These are phyloP conservation scores for Sebastes vulpes DNA, from an alignment of 2,797 vertebrate genomes.

Conservation along the genomic window DNA sequence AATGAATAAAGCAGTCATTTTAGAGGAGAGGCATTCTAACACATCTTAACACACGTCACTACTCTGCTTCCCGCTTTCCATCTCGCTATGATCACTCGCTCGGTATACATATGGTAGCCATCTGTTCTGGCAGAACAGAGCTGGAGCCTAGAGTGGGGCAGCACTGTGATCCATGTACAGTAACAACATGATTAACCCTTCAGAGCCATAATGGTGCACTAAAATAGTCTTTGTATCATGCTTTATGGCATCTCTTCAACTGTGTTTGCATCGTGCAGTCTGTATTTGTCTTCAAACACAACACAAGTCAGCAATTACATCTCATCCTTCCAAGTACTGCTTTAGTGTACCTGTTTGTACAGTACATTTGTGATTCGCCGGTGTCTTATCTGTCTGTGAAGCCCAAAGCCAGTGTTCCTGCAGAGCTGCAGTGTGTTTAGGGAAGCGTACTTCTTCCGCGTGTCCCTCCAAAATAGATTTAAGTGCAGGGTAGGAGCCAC, in stretches of 20 bases:
- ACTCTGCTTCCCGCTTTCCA: conserved; percentile 60
- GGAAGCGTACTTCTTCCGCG: conserved; percentile 47
- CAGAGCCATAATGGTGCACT: conserved; percentile 17
- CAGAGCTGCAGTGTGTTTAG: conserved; percentile 49
- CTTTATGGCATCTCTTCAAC: not conserved
- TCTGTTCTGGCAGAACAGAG: conserved; percentile 80
- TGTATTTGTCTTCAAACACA: not conserved
- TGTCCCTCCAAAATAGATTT: conserved; percentile 86
- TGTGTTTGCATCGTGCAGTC: not conserved
- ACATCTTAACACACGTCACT: conserved; percentile 56
- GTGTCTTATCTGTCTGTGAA: conserved; percentile 1
- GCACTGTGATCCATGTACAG: conserved; percentile 66
- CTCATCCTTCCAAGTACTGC: not conserved
- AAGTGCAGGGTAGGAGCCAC: conserved; percentile 84
- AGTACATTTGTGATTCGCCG: not conserved
- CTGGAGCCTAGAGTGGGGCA: conserved; percentile 65
- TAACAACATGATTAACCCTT: conserved; percentile 76
- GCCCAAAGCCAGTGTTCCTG: conserved; percentile 18
- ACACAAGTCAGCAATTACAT: not conserved
- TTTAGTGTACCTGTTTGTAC: conserved; percentile 1
- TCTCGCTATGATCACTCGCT: conserved; percentile 55
- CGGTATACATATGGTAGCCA: conserved; percentile 85
- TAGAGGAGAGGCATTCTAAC: conserved; percentile 37
- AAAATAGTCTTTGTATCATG: not conserved
- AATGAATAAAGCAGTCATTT: conserved; percentile 31